Base-by-base conservation (phyloP, 30 jellyfish, hydroid and myxozoan genomes). In the Aurelia aurita region DNA sequence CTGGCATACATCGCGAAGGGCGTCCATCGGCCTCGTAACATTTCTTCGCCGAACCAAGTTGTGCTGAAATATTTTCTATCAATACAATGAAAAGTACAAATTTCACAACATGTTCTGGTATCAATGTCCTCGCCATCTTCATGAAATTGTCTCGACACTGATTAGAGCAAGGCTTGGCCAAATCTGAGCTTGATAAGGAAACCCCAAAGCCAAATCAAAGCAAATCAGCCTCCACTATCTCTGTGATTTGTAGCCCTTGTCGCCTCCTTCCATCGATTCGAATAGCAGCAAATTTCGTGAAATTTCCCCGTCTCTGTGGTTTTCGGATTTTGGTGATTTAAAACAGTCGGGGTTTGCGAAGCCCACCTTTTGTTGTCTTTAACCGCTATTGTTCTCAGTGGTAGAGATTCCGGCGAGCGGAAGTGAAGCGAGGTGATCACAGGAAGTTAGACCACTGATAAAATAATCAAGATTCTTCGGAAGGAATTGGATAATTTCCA, bases 1-100 rank as follows among this genome's bases (percentile, higher is more conserved):
- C 99, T 15, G 99, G 99, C 97, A 95, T 95, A 45, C 99, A 95
- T 11, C 99, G 90, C 55, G 95, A 91, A 0, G 95, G 91, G 65
- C 82, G 35, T 1, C 97, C 97, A 80, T 89, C 97, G 60, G 76
- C 95, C 74, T 79, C 86, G 25, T 88, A 90, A 60, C 98, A 95
- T 77, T 86, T 85, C 86, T 80, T 93, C 25, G 96, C 98, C 14
- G 96, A 59, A 23, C 96, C 96, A 60, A 49, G 64, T 72, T 88
- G 96, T 31, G 72, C 35, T 59, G 77, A 47, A 3, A 43, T 75
- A 62, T 31, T 39, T 69, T 88, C 67, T 35, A 79, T 47, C 23
- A 63, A 59, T 62, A 20, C 46, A 3, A 68, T 76, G 49, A 83
- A 69, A 58, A 83, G 72, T 9, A 71, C 54, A 19, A 0, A 26